Conservation (phyloP, 1,140 invertebrate species). For the Gyrodactylus salaris region DNA sequence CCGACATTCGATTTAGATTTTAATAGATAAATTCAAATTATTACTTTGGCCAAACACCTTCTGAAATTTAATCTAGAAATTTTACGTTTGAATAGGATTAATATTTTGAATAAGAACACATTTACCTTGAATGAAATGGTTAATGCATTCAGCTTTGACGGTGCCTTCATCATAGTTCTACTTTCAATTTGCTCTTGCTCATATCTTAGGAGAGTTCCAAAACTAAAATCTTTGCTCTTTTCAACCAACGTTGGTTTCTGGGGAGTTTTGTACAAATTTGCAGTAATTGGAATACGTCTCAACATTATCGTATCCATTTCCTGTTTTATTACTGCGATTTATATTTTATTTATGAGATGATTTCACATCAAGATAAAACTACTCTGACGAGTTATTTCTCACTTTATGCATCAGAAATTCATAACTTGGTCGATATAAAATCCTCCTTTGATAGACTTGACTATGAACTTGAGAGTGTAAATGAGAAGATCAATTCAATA, state of each 20-base stretch:
- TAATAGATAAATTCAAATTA: too few relatives aligned
- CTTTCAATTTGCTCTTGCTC: conserved; percentile 19
- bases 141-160: conserved; percentile 19
- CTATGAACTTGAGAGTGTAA: not conserved
- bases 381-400: not conserved
- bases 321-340: conserved; percentile 16
- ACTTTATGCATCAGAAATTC: not conserved
- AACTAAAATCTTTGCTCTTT: conserved; percentile 17
- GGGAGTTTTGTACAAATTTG: conserved; percentile 21
- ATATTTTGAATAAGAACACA: not conserved
- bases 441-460: not conserved
- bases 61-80: too few relatives aligned
- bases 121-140: not conserved
- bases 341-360: conserved; percentile 10
- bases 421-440: not conserved
- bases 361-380: too few relatives aligned
- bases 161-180: conserved; percentile 16
- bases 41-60: too few relatives aligned
- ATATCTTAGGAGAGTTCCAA: conserved; percentile 17
- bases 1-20: not conserved
- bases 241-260: conserved; percentile 19
- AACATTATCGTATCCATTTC: conserved; percentile 15
- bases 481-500: not conserved
- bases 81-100: not conserved
- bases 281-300: conserved; percentile 17